Evolutionary conservation across 2,113 vertebrate species (phyloP).

Genomic region (Odontophorus gujanensis): DNA sequence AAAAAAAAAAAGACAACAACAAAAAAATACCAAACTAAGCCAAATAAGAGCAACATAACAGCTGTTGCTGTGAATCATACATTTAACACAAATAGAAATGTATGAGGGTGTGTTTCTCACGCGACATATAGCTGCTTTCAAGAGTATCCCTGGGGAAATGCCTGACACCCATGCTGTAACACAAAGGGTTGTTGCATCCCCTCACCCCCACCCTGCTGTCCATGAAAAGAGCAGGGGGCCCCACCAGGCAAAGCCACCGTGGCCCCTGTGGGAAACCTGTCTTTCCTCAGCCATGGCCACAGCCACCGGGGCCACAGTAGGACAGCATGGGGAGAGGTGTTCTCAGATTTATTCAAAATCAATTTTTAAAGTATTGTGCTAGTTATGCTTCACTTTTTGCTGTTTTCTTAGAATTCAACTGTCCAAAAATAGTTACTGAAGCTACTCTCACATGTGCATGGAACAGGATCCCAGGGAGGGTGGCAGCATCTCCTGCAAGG

Average conservation of each 20-base stretch:
- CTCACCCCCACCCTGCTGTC: rapidly evolving
- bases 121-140: rapidly evolving
- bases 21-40: background rate
- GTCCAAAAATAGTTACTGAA: background rate
- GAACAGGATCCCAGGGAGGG: background rate
- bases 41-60: background rate
- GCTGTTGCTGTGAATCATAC: background rate
- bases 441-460: background rate
- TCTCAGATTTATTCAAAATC: background rate
- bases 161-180: rapidly evolving
- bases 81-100: background rate
- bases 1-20: background rate
- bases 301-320: rapidly evolving
- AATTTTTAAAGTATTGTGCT: background rate
- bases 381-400: background rate
- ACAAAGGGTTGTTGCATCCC: rapidly evolving
- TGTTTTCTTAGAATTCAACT: background rate
- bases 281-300: rapidly evolving
- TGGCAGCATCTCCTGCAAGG: background rate
- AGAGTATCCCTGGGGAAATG: rapidly evolving
- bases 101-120: background rate
- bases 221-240: background rate
- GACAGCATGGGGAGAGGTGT: rapidly evolving
- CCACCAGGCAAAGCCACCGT: rapidly evolving
- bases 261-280: rapidly evolving